Evolutionary conservation across 2,113 vertebrate species (phyloP).

Genomic region (Colistium nudipinnis): DNA sequence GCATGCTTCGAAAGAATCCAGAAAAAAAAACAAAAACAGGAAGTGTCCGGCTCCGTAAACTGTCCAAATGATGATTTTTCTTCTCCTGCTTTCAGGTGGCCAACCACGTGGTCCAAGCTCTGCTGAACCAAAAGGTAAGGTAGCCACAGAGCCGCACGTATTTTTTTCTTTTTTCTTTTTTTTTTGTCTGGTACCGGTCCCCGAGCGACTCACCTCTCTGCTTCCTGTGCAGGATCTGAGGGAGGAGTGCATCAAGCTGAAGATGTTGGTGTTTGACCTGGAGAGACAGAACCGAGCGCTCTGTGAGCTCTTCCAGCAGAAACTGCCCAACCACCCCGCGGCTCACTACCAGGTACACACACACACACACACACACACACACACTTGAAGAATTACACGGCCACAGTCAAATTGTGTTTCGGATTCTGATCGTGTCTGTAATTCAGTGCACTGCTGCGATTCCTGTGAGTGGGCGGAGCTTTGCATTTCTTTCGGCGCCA

Average conservation of each 20-base stretch:
- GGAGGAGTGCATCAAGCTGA: constrained; percentile 97
- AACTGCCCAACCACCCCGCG: constrained; percentile 86
- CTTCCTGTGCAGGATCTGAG: constrained; percentile 86
- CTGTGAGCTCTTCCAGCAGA: constrained; percentile 93
- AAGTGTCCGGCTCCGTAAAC: neutral
- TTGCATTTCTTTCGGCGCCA: neutral
- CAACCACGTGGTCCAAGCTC: constrained; percentile 94
- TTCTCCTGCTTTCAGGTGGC: constrained; percentile 84
- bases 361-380: too few relatives aligned
- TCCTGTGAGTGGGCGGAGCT: neutral
- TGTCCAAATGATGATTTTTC: too few relatives aligned
- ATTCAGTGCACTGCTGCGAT: neutral
- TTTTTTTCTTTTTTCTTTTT: too few relatives aligned
- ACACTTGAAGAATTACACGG: too few relatives aligned
- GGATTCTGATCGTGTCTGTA: too few relatives aligned
- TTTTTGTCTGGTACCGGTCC: too few relatives aligned
- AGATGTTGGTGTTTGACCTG: constrained; percentile 94
- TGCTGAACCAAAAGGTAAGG: constrained; percentile 94
- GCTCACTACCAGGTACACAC: constrained; percentile 89
- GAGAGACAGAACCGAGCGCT: constrained; percentile 95
- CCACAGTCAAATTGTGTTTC: too few relatives aligned
- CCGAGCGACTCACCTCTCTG: neutral
- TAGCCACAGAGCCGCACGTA: neutral
- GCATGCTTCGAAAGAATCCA: neutral
- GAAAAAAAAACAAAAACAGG: neutral